A percentile compares a stretch with the other conserved stretches of the same genome.
phyloP scores from a whole-genome alignment of 1,140 invertebrate species.

The Bombus breviceps region DNA sequence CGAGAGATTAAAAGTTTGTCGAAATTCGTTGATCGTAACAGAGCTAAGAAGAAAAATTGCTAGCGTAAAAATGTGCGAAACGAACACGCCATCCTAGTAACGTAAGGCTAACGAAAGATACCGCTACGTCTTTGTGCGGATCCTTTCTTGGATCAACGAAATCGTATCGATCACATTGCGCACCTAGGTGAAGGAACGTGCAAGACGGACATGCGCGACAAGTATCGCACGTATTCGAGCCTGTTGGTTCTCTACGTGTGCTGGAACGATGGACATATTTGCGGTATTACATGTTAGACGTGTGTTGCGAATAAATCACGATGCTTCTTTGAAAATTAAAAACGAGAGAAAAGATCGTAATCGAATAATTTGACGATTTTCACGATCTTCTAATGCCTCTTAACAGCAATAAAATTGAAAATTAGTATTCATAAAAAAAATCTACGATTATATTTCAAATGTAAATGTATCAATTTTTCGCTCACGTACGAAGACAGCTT shows the following conservation, averaged over 20 bases:
- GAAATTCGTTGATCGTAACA: no score
- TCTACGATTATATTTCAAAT: no score
- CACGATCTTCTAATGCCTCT: no score
- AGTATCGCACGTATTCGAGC: constrained; percentile 47
- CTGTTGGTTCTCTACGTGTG: constrained; percentile 24
- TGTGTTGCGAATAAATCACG: not conserved
- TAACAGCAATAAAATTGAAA: no score
- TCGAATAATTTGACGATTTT: no score
- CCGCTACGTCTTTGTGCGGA: constrained; percentile 26
- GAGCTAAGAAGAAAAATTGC: no score
- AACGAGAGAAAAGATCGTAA: no score
- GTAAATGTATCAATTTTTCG: no score
- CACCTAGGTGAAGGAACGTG: constrained; percentile 59
- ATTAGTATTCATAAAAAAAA: no score
- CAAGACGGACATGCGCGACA: constrained; percentile 66
- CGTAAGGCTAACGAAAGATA: not conserved
- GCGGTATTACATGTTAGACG: constrained; percentile 55
- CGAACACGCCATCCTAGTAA: not conserved
- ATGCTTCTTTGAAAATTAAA: not conserved
- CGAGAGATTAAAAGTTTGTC: no score
- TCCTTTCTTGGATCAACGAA: constrained; percentile 65
- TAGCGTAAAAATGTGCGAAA: not conserved
- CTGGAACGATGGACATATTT: constrained; percentile 56
- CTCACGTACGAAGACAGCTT: no score
- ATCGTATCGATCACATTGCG: constrained; percentile 68